Evolutionary conservation across 2,888 invertebrate species (phyloP).

Genomic region (Troglohyphantes excavatus): DNA sequence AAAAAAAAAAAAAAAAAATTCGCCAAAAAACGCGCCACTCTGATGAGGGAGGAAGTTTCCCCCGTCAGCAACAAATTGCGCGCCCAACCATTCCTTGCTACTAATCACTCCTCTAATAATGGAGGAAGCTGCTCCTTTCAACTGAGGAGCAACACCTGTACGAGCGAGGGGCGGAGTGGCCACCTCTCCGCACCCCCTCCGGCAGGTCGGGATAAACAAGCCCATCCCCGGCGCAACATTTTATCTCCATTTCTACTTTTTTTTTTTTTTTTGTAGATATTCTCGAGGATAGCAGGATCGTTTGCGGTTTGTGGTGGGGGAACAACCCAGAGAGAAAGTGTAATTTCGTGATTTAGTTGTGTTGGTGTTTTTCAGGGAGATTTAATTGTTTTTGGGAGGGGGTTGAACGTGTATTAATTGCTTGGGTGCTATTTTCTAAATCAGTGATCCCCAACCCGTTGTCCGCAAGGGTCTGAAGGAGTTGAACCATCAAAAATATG

Average conservation of each 20-base stretch:
- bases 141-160: too few relatives aligned
- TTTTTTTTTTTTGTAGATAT: too few relatives aligned
- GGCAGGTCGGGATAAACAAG: background rate
- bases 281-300: background rate
- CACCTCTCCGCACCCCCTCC: background rate
- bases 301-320: background rate
- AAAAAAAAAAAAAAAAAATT: too few relatives aligned
- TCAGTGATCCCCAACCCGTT: too few relatives aligned
- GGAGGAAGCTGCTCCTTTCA: too few relatives aligned
- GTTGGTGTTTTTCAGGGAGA: too few relatives aligned
- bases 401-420: too few relatives aligned
- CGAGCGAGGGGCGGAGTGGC: background rate
- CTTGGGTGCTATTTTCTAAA: too few relatives aligned
- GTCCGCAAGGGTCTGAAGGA: too few relatives aligned
- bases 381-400: too few relatives aligned
- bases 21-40: background rate
- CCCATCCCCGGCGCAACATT: background rate
- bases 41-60: background rate
- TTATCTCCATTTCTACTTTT: background rate
- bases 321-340: background rate
- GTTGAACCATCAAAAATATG: too few relatives aligned
- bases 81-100: background rate
- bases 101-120: background rate
- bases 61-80: too few relatives aligned
- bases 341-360: background rate